phyloP scores from a whole-genome alignment of 2,888 invertebrate genomes.

The Nemotelus nigrinus region DNA sequence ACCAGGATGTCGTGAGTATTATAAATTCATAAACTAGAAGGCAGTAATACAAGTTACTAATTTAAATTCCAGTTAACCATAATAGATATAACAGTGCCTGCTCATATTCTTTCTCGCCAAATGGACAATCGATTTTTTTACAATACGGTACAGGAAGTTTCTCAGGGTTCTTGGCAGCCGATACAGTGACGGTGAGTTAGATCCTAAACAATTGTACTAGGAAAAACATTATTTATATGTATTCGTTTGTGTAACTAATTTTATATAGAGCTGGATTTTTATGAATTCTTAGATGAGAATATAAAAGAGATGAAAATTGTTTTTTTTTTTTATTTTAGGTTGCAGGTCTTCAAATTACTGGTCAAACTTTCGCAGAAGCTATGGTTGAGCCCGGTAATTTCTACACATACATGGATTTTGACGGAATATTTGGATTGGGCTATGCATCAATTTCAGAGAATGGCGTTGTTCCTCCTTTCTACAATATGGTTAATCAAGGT shows the following conservation, averaged over 20 bases:
- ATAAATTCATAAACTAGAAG: background rate
- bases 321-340: slow-evolving; percentile 60
- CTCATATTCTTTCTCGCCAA: slow-evolving; percentile 3
- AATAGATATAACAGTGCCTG: slow-evolving; percentile 17
- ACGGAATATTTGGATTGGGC: slow-evolving; percentile 95
- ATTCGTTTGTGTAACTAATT: background rate
- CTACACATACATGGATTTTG: slow-evolving; percentile 96
- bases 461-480: slow-evolving; percentile 87
- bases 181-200: slow-evolving; percentile 21
- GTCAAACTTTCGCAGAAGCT: slow-evolving; percentile 95
- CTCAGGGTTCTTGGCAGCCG: slow-evolving; percentile 22
- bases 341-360: slow-evolving; percentile 74
- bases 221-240: background rate
- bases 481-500: slow-evolving; percentile 86
- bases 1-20: slow-evolving; percentile 26
- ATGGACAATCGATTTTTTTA: slow-evolving; percentile 31
- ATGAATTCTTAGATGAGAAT: background rate
- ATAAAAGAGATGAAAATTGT: no score
- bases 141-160: slow-evolving; percentile 39
- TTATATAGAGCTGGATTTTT: background rate
- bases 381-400: slow-evolving; percentile 87
- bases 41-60: background rate
- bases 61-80: slow-evolving; percentile 30
- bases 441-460: slow-evolving; percentile 88
- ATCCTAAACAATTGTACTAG: background rate